Evolutionary conservation across 2,113 vertebrate species (phyloP), one percentile per base, ranked within the genome.

Genomic region (Rhegmatorhina hoffmannsi): DNA sequence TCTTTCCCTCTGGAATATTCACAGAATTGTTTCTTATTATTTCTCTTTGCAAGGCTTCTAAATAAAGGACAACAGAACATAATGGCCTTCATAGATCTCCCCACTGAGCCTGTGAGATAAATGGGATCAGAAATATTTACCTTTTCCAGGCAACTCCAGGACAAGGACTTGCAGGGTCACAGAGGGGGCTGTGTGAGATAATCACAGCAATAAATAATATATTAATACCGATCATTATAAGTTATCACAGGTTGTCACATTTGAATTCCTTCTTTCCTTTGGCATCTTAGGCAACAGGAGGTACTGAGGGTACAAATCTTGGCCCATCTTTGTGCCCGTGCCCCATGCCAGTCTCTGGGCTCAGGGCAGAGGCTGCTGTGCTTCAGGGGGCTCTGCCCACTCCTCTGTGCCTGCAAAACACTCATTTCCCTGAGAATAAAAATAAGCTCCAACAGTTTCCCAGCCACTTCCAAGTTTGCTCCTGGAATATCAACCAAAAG

Each of bases 371-470:
- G 26, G 18, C 47, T 56, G 21, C 56, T 33, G 7, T 52, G 50
- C 47, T 53, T 52, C 64, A 6, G 16, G 3, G 21, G 47, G 66
- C 73, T 60, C 1, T 46, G 58, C 36, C 26, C 70, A 69, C 24
- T 34, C 44, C 75, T 28, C 9, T 28, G 20, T 12, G 10, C 46
- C 70, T 89, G 34, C 55, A 53, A n/a, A 73, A 49, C 49, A 40
- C 74, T 52, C 69, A 36, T 25, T 92, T 73, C 68, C 77, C 64
- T 87, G 40, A 17, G 67, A 87, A 87, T 56, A 73, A 93, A 95
- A 94, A 94, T 52, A 95, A 96, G 67, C 55, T 21, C 36, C 28
- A 82, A 33, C 83, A 84, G 75, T 86, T 96, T 94, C 93, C 64
- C 8, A 78, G 13, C 60, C 81, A 86, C 95, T 94, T 88, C 84